A percentile compares a stretch with the other conserved stretches of the same genome.
Conservation (phyloP, 2,797 vertebrate genomes). For the Uromys caudimaculatus region DNA sequence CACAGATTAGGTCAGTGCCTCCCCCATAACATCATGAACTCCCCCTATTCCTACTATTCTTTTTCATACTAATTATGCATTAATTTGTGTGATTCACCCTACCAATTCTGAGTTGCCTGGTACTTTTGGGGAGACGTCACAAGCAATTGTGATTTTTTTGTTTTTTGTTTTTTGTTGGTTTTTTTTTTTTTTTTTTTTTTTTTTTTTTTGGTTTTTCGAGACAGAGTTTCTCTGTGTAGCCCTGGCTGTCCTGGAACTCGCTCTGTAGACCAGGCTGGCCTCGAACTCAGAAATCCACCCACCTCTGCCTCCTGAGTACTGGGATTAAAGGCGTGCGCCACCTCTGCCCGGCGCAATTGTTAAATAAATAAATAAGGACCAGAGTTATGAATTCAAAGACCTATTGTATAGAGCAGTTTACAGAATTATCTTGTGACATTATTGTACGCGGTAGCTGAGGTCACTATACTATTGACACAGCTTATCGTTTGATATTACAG, state of each 20-base stretch:
- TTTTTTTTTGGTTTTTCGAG: too few species aligned
- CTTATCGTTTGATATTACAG: not conserved
- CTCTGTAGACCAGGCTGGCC: too few species aligned
- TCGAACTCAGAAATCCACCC: too few species aligned
- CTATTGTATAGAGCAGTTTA: not conserved
- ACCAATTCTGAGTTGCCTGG: not conserved
- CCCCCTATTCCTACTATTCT: not conserved
- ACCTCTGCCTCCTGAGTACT: too few species aligned
- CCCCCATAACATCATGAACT: fast-evolving
- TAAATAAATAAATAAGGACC: not conserved
- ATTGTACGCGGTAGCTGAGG: not conserved
- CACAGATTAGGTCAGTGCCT: not conserved
- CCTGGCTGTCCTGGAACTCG: too few species aligned
- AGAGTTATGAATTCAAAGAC: not conserved
- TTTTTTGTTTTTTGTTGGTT: too few species aligned
- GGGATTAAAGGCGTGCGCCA: too few species aligned
- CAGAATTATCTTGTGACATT: not conserved
- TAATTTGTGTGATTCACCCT: not conserved
- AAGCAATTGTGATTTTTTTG: too few species aligned
- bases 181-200: too few species aligned
- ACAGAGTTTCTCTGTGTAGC: too few species aligned
- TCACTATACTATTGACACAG: not conserved
- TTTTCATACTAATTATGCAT: not conserved
- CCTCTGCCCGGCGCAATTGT: too few species aligned
- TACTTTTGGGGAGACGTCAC: not conserved